Conservation (phyloP, 2,113 vertebrate species). For the Oxyura jamaicensis region DNA sequence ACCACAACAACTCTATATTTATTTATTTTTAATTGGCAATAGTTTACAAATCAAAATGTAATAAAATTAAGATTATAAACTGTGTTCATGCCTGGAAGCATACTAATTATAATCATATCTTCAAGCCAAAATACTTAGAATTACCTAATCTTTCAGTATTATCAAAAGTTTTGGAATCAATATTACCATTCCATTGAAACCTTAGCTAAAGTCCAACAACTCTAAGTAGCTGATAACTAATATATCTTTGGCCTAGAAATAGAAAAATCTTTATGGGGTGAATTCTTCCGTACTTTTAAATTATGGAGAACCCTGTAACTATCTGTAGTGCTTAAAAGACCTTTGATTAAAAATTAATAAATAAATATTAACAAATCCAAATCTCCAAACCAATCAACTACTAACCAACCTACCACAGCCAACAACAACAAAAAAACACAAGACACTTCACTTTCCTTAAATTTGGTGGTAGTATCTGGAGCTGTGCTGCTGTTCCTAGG, state of each 20-base stretch:
- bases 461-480: neutral
- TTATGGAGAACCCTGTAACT: neutral
- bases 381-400: neutral
- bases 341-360: neutral
- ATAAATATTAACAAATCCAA: neutral
- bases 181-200: neutral
- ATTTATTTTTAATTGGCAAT: neutral
- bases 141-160: neutral
- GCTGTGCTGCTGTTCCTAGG: accelerated
- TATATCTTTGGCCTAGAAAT: neutral
- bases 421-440: neutral
- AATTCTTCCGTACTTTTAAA: neutral
- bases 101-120: neutral
- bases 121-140: neutral
- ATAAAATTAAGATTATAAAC: neutral
- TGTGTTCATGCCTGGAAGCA: neutral
- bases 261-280: neutral
- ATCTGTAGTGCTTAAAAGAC: neutral
- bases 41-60: neutral
- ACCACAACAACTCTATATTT: neutral
- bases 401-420: too few species aligned
- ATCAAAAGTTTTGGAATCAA: neutral
- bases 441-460: neutral
- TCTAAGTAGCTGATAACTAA: neutral
- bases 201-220: neutral